Evolutionary conservation across 2,888 invertebrate genomes (phyloP).

Genomic region (Eurytoma californica): DNA sequence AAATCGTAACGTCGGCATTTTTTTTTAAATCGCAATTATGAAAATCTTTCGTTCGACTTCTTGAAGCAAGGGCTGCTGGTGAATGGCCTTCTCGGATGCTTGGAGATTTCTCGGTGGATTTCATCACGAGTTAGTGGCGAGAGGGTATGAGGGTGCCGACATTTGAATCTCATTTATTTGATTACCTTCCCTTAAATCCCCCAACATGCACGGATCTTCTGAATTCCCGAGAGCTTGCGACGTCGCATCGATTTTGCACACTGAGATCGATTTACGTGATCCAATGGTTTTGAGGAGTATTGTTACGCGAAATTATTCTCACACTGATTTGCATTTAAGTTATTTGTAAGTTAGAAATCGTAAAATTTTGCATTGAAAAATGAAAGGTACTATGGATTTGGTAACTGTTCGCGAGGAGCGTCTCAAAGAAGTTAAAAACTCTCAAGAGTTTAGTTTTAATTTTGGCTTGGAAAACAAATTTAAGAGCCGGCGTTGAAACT

Average conservation of each 20-base stretch:
- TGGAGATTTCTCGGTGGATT: constrained; percentile 19
- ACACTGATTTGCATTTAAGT: no score
- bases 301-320: no score
- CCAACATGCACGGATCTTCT: background rate
- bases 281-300: background rate
- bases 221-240: background rate
- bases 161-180: constrained; percentile 67
- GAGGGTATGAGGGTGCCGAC: constrained; percentile 52
- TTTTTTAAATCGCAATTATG: constrained; percentile 52
- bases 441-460: no score
- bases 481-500: no score
- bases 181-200: constrained; percentile 64
- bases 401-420: no score
- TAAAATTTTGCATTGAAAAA: no score
- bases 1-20: constrained; percentile 55
- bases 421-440: no score
- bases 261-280: background rate
- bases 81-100: background rate
- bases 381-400: no score
- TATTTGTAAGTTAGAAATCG: no score
- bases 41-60: constrained; percentile 27
- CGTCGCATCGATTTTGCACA: constrained; percentile 33
- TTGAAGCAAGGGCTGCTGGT: constrained; percentile 14
- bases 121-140: constrained; percentile 56
- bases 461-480: no score